Conservation (phyloP, 2,113 vertebrate species). For the Toxostoma redivivum region DNA sequence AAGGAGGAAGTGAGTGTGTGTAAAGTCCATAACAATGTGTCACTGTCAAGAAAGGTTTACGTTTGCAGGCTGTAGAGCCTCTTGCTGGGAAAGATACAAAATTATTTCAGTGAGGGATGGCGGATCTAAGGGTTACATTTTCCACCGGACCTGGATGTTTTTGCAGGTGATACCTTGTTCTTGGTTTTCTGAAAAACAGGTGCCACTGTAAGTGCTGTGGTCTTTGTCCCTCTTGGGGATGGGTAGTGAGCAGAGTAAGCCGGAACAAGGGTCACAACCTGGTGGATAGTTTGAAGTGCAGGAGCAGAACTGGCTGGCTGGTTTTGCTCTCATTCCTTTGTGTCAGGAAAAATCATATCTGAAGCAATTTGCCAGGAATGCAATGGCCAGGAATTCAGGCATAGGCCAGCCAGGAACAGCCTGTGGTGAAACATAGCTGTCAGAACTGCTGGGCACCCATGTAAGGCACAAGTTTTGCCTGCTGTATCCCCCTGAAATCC, state of each 20-base stretch:
- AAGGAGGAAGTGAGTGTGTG: not conserved
- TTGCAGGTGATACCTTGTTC: not conserved
- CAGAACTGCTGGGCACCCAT: not conserved
- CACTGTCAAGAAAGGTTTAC: not conserved
- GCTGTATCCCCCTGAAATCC: not conserved
- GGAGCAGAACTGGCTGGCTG: fast-evolving
- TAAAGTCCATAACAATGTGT: too few species aligned
- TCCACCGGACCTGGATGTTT: not conserved
- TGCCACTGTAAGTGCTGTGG: not conserved
- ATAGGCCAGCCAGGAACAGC: not conserved
- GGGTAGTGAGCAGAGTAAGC: not conserved
- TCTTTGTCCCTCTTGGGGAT: not conserved
- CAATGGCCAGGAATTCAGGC: not conserved
- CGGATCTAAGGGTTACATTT: not conserved
- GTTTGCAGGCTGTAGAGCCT: fast-evolving
- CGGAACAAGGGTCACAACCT: fast-evolving
- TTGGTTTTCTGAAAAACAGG: not conserved
- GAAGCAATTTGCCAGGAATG: not conserved
- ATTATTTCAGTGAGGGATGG: not conserved
- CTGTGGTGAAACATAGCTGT: not conserved
- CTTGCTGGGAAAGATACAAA: not conserved
- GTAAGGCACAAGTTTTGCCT: not conserved
- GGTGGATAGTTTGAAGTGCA: not conserved
- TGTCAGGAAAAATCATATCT: not conserved
- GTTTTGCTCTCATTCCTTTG: not conserved